Conservation (phyloP, 2,888 invertebrate species). For the Lamellibrachia columna region DNA sequence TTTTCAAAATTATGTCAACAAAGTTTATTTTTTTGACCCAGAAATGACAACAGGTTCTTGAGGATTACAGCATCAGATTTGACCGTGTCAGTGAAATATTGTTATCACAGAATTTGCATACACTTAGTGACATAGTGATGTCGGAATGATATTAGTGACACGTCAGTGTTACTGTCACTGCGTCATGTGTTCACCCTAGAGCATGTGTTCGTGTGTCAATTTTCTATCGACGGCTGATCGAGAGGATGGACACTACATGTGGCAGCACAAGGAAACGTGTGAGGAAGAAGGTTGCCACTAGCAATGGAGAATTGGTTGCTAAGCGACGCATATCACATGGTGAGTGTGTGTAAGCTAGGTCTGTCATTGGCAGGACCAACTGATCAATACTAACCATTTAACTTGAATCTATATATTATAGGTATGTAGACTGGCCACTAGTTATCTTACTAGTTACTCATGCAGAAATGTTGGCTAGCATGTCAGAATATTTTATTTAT, state of each 20-base stretch:
- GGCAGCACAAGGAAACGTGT: not conserved
- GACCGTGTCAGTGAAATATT: not conserved
- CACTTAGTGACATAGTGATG: not conserved
- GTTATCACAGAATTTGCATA: not conserved
- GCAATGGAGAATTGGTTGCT: not conserved
- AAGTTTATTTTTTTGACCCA: not conserved
- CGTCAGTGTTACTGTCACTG: not conserved
- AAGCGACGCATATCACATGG: slow-evolving; percentile 3
- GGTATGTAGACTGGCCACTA: not conserved
- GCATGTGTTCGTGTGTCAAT: slow-evolving; percentile 3
- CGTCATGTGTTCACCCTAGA: not conserved
- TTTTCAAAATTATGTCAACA: not conserved
- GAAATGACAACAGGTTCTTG: not conserved
- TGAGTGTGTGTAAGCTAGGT: not conserved
- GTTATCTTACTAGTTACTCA: not conserved
- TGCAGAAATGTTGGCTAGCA: not conserved
- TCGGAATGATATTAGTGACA: not conserved
- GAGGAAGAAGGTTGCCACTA: not conserved
- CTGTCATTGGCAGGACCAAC: not conserved
- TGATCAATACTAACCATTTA: not conserved
- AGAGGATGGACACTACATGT: not conserved
- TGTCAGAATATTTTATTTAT: not conserved
- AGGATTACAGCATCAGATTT: not conserved
- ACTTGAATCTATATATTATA: not conserved
- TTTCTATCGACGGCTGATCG: not conserved